Percentiles rank a stretch among this genome's conserved stretches.
Evolutionary conservation across 2,113 vertebrate species (phyloP).

Genomic region (Lasiurus cinereus): DNA sequence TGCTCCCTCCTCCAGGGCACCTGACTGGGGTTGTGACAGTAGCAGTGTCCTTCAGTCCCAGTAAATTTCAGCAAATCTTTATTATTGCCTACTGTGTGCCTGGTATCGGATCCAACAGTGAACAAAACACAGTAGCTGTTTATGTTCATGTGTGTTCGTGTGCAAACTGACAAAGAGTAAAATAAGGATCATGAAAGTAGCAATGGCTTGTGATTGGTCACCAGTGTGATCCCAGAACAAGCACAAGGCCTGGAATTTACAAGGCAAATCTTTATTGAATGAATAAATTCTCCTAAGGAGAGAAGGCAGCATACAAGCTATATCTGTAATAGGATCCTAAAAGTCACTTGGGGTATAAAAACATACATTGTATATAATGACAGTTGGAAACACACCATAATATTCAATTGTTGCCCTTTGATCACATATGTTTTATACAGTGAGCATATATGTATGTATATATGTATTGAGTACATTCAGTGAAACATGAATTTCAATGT

Average conservation of each 20-base stretch:
- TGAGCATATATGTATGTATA: background rate
- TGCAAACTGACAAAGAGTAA: background rate
- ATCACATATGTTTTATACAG: background rate
- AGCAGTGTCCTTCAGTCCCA: background rate
- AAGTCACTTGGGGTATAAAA: background rate
- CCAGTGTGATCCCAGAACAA: no score
- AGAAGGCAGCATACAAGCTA: no score
- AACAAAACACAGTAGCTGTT: background rate
- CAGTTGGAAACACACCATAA: background rate
- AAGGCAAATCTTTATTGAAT: no score
- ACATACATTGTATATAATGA: background rate
- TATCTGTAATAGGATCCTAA: background rate
- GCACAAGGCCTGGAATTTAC: no score
- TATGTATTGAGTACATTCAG: background rate
- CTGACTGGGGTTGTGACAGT: background rate
- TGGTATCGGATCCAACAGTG: background rate
- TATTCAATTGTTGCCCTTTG: background rate
- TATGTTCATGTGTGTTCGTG: background rate
- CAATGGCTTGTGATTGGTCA: no score
- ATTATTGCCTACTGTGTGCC: background rate
- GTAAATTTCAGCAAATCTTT: background rate
- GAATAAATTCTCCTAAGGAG: no score
- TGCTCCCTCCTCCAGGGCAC: background rate
- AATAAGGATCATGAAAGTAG: background rate
- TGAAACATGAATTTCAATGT: background rate